A percentile compares a stretch with the other conserved stretches of the same genome.
phyloP scores from a whole-genome alignment of 2,888 invertebrate genomes.

The Eristalis tenax region DNA sequence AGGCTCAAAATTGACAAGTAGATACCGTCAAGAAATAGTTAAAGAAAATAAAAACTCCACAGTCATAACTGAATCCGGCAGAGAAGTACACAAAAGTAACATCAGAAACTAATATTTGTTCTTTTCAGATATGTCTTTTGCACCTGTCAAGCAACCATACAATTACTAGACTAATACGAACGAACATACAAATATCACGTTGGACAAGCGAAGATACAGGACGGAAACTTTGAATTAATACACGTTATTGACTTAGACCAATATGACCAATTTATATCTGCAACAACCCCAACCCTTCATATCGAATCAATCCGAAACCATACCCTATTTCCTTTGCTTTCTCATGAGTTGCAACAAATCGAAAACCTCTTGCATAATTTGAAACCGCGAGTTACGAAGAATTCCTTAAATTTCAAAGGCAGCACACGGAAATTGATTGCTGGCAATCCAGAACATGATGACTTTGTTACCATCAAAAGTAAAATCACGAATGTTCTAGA shows the following conservation, averaged over 20 bases:
- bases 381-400: slow-evolving; percentile 2
- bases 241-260: slow-evolving; percentile 39
- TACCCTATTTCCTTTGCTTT: neutral
- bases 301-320: neutral
- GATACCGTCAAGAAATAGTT: slow-evolving; percentile 36
- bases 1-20: slow-evolving; percentile 38
- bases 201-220: slow-evolving; percentile 27
- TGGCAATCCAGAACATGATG: neutral
- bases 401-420: slow-evolving; percentile 37
- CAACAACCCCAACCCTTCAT: neutral
- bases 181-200: slow-evolving; percentile 10
- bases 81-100: slow-evolving; percentile 43
- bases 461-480: neutral
- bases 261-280: neutral
- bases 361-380: neutral
- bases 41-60: slow-evolving; percentile 41
- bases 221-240: slow-evolving; percentile 32
- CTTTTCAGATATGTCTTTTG: neutral
- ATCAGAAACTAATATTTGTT: slow-evolving; percentile 48
- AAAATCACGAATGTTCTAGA: neutral
- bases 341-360: neutral
- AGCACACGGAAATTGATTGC: slow-evolving; percentile 38
- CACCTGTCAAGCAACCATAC: neutral
- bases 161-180: slow-evolving; percentile 6
- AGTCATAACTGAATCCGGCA: slow-evolving; percentile 35